Evolutionary conservation across 2,113 vertebrate genomes (phyloP), one percentile per base, ranked within the genome.

Genomic region (Synodontis membranacea): DNA sequence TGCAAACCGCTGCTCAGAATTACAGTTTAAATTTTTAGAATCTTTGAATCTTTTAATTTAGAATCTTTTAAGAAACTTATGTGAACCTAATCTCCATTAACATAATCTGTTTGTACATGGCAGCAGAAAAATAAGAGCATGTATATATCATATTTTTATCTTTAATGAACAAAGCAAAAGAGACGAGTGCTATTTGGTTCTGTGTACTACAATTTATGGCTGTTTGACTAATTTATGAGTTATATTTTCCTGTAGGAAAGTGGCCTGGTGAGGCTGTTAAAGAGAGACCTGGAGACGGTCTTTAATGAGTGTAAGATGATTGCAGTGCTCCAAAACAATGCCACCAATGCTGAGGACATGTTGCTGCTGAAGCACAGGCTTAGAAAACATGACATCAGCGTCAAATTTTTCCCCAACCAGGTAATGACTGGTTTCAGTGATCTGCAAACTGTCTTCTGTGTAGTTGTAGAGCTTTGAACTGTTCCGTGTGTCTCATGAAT

Each of bases 331-430:
- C 97, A 99, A 88, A 96, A 96, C 86, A 97, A 94, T 86, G 82
- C 91, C 83, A 86, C 95, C 84, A 93, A 89, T 0, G 82, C 89
- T 0, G 95, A 97, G 50, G 97, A 98, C 56, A 48, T 97, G 94
- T 28, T 94, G 3, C 17, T 89, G 11, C 68, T 98, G 25, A 94
- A 85, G 42, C 91, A 97, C 83, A 93, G 88, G 89, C 95, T 99
- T 5, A 58, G 91, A 5, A 96, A 92, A 72, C 94, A 98, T 81
- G 86, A 89, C 80, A 96, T 99, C 80, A 79, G 85, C 4, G 82
- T 97, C 88, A 96, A 95, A 90, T 93, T 96, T 31, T 95, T 97
- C 70, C 95, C 97, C 17, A 98, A 96, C 8, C 91, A 97, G 97
- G 97, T 97, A 92, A 80, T 83, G 21, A 10, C 8, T 84, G n/a